Evolutionary conservation across 1,140 invertebrate species (phyloP), one percentile per base, ranked within the genome.

Genomic region (Triops cancriformis): DNA sequence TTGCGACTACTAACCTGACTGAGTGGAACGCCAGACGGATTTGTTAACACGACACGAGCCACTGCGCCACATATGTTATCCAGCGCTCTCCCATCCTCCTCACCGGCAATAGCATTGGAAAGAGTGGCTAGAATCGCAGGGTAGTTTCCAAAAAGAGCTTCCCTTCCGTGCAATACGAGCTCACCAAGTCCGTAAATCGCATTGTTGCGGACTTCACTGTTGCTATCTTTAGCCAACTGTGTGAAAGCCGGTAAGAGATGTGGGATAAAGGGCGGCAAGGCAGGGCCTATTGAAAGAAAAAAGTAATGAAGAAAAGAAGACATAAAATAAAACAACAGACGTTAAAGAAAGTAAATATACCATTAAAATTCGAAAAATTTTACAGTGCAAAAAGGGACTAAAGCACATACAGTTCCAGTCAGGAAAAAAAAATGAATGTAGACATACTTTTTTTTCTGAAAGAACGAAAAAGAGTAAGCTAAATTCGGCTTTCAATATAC

Each of bases 1-100:
- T 45, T 43, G 42, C 73, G 77, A 18, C n/a, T 51, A 79, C 79
- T 82, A 82, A 89, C 88, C 83, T 91, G 88, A 3, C 88, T 86
- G 9, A 94, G 80, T 14, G 92, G 92, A 41, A 94, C 83, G 78
- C 85, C 86, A 26, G 82, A 81, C 26, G 86, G 83, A 84, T 92
- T 92, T 0, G 87, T 87, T 23, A 90, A 85, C 43, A 94, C 91
- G 76, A 94, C 85, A 64, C 92, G 87, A 23, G 91, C 90, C 45
- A 93, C 86, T 23, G 92, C 91, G 77, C 91, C 92, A 83, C 91
- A 91, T 77, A 93, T 89, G 81, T 94, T 94, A 81, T 94, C 93
- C 31, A 91, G 82, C 1, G 89, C 89, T 31, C 89, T 85, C 0
- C 85, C 83, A 80, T 90, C 86, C 1, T 84, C 85, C 82, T 93